Evolutionary conservation across 2,113 vertebrate species (phyloP).

Genomic region (Collichthys lucidus): DNA sequence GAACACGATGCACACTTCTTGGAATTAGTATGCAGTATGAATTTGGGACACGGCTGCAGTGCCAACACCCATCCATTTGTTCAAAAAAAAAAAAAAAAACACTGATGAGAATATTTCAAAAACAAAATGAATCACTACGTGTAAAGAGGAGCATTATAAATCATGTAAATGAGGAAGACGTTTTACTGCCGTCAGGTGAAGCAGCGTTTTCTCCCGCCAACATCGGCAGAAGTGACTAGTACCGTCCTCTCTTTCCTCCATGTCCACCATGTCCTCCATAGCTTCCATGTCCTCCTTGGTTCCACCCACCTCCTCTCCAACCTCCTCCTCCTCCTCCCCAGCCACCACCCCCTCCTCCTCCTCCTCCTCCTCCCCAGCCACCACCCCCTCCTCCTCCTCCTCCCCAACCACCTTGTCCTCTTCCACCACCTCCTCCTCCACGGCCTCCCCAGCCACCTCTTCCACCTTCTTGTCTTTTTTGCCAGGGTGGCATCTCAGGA

Average conservation of each 20-base stretch:
- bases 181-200: not conserved
- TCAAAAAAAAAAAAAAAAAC: not conserved
- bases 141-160: not conserved
- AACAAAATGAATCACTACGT: not conserved
- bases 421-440: slow-evolving; percentile 6
- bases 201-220: not conserved
- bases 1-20: not conserved
- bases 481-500: slow-evolving; percentile 96
- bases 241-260: slow-evolving; percentile 74
- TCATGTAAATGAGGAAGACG: not conserved
- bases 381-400: slow-evolving; percentile 56
- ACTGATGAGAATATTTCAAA: slow-evolving; percentile 3
- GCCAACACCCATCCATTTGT: no score
- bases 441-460: slow-evolving; percentile 72
- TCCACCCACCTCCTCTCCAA: slow-evolving; percentile 72
- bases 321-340: slow-evolving; percentile 60
- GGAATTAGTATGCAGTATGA: not conserved
- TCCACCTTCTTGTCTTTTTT: slow-evolving; percentile 91
- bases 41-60: not conserved
- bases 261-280: slow-evolving; percentile 59
- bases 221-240: slow-evolving; percentile 56
- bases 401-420: slow-evolving; percentile 48
- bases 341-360: slow-evolving; percentile 44
- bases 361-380: slow-evolving; percentile 63
- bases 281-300: slow-evolving; percentile 71